Conservation (phyloP, 2,113 vertebrate genomes). For the Halichoerus grypus region DNA sequence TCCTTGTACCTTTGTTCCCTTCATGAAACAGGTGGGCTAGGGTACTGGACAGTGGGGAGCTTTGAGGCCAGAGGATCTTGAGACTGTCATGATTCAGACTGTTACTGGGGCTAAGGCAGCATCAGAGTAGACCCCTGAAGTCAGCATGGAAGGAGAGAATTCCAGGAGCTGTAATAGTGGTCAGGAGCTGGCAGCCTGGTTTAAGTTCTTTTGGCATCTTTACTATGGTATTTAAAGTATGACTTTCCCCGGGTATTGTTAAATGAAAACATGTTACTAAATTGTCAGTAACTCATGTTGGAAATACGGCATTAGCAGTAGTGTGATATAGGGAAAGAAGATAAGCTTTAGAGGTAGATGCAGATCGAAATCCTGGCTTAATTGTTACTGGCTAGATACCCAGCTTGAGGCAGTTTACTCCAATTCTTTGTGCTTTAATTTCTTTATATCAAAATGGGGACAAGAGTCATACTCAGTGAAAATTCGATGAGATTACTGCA, state of each 20-base stretch:
- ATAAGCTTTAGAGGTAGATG: not conserved
- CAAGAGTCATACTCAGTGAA: not conserved
- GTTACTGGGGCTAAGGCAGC: not conserved
- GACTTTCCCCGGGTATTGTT: not conserved
- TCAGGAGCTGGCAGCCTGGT: constrained; percentile 6
- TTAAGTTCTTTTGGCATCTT: not conserved
- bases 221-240: not conserved
- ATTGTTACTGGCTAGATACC: not conserved
- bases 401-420: not conserved
- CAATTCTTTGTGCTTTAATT: not conserved
- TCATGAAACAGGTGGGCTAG: not conserved
- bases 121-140: not conserved
- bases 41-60: not conserved
- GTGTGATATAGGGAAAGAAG: not conserved
- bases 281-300: not conserved
- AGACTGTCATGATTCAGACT: not conserved
- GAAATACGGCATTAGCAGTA: not conserved
- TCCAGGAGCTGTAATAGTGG: not conserved
- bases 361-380: not conserved
- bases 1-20: not conserved
- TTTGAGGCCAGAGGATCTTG: not conserved
- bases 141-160: not conserved
- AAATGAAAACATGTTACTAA: constrained; percentile 12
- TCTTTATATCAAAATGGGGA: not conserved
- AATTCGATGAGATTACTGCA: not conserved